phyloP scores from a whole-genome alignment of 1,140 invertebrate genomes.

The Lethrus apterus region DNA sequence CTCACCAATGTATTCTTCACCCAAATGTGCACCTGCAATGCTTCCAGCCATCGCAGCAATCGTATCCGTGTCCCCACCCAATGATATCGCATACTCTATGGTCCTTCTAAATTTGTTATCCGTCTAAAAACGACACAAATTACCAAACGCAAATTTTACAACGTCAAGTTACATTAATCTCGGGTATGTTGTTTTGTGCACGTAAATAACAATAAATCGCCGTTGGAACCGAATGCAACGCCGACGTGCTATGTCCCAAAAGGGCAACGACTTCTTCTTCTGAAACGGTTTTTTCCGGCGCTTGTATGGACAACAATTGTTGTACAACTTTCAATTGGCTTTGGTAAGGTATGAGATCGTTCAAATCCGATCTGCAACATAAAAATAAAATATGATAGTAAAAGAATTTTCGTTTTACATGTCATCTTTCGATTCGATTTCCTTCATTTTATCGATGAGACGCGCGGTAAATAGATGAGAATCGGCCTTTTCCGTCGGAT shows the following conservation, averaged over 20 bases:
- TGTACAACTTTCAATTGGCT: constrained; percentile 46
- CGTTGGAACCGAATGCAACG: constrained; percentile 66
- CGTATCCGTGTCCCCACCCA: constrained; percentile 76
- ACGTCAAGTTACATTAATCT: constrained; percentile 45
- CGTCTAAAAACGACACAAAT: constrained; percentile 13
- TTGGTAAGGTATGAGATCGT: constrained; percentile 40
- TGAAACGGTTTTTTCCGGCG: constrained; percentile 23
- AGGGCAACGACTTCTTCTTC: constrained; percentile 45
- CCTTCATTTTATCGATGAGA: constrained; percentile 53
- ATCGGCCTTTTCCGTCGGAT: constrained; percentile 45
- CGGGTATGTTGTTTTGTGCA: constrained; percentile 49
- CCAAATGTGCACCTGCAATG: constrained; percentile 67
- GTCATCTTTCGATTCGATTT: constrained; percentile 47
- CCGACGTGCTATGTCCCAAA: constrained; percentile 57
- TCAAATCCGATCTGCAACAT: constrained; percentile 13
- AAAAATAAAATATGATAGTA: too few species aligned
- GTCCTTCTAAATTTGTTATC: constrained; percentile 51
- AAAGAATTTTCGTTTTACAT: constrained; percentile 15
- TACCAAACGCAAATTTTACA: constrained; percentile 3
- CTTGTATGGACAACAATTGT: constrained; percentile 40
- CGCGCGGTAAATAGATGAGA: constrained; percentile 46
- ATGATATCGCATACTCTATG: constrained; percentile 60
- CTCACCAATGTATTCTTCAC: constrained; percentile 52
- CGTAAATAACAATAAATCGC: constrained; percentile 68
- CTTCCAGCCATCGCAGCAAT: constrained; percentile 73